Conservation (phyloP, 2,888 invertebrate genomes). For the Brachycybe producta region DNA sequence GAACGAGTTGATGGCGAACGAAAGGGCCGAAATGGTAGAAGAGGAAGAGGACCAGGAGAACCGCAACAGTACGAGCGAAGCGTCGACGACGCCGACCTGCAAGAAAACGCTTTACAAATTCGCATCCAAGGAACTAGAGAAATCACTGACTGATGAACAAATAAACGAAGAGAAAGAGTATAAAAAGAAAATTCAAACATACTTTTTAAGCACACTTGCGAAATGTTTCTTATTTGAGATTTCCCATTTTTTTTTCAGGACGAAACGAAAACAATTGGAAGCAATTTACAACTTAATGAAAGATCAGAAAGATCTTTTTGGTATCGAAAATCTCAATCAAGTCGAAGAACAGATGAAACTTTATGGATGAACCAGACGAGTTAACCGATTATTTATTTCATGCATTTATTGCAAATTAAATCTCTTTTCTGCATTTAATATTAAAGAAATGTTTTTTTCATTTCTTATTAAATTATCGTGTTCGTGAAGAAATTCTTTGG, state of each 20-base stretch:
- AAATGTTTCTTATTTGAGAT: not conserved
- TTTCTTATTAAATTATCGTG: too few species aligned
- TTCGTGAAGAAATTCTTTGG: too few species aligned
- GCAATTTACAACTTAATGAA: constrained; percentile 12
- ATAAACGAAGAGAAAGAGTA: constrained; percentile 13
- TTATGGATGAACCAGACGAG: constrained; percentile 1
- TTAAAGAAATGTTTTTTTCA: too few species aligned
- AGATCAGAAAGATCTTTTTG: constrained; percentile 9
- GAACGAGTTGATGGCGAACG: not conserved
- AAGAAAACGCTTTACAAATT: constrained; percentile 8
- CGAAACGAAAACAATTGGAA: constrained; percentile 11
- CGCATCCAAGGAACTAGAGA: constrained; percentile 12
- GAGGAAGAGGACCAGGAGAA: not conserved
- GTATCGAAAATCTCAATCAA: constrained; percentile 1
- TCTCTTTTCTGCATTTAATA: too few species aligned
- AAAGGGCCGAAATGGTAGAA: not conserved
- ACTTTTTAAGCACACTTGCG: not conserved
- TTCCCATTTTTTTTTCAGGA: not conserved
- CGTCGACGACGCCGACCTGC: not conserved
- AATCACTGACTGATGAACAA: constrained; percentile 6
- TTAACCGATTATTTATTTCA: too few species aligned
- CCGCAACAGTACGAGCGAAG: not conserved
- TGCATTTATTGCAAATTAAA: too few species aligned
- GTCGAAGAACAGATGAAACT: constrained; percentile 15
- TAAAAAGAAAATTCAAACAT: not conserved